Percentiles rank a stretch among this genome's conserved stretches.
These are phyloP conservation scores for Decapterus maruadsi DNA, from an alignment of 2,797 vertebrate species.

Conservation along the genomic window DNA sequence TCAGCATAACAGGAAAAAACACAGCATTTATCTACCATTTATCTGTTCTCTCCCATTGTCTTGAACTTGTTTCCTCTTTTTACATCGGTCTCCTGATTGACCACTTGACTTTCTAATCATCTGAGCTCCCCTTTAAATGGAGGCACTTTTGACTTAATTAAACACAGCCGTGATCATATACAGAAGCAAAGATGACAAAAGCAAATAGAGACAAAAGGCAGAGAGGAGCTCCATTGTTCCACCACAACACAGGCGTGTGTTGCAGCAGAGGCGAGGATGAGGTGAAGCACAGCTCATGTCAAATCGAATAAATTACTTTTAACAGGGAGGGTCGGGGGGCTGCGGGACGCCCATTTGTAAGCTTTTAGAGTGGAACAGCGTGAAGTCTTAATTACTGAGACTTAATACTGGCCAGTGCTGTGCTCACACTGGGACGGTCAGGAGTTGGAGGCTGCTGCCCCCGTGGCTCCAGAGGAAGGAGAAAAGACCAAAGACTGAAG, in stretches of 20 bases:
- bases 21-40: not conserved
- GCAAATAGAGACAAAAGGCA: constrained; percentile 66
- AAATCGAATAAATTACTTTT: constrained; percentile 77
- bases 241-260: constrained; percentile 61
- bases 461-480: constrained; percentile 71
- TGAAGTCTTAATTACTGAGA: constrained; percentile 87
- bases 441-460: constrained; percentile 76
- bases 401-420: constrained; percentile 75
- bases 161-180: constrained; percentile 67
- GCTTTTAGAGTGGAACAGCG: constrained; percentile 84
- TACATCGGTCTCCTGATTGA: constrained; percentile 36
- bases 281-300: constrained; percentile 73
- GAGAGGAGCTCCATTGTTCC: constrained; percentile 69
- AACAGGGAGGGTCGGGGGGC: constrained; percentile 53
- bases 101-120: constrained; percentile 68
- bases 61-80: constrained; percentile 3
- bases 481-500: constrained; percentile 58
- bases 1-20: not conserved
- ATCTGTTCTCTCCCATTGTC: not conserved
- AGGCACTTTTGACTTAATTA: constrained; percentile 74
- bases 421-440: constrained; percentile 81
- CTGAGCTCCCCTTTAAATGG: constrained; percentile 39
- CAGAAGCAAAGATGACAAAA: constrained; percentile 45
- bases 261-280: constrained; percentile 64
- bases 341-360: constrained; percentile 71